phyloP scores from a whole-genome alignment of 2,113 vertebrate genomes.

The Machaerirhynchus nigripectus region DNA sequence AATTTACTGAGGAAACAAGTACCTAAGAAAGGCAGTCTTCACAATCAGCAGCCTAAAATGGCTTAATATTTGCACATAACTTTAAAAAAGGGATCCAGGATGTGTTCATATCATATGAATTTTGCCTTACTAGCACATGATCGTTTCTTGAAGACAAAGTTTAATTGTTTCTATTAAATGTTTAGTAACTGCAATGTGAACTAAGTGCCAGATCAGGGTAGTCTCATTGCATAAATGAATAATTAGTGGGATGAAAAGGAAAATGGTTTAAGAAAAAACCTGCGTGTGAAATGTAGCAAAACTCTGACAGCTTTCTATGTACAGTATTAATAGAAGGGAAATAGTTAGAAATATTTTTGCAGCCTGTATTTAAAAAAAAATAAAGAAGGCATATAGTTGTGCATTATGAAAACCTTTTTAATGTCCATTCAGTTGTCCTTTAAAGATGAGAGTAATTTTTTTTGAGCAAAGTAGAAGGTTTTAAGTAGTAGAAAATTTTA shows the following conservation, averaged over 20 bases:
- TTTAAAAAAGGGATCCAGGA: constrained; percentile 39
- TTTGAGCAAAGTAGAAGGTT: constrained; percentile 32
- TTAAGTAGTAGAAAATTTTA: constrained; percentile 20
- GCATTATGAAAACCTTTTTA: constrained; percentile 62
- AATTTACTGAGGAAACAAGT: constrained; percentile 8
- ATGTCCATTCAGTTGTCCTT: constrained; percentile 57
- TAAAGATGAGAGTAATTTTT: constrained; percentile 37
- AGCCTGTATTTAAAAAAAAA: constrained; percentile 64
- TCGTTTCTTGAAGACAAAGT: constrained; percentile 45
- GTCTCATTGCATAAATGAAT: constrained; percentile 49
- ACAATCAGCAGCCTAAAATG: constrained; percentile 40
- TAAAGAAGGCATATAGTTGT: constrained; percentile 46
- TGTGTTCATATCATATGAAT: constrained; percentile 57
- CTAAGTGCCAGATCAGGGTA: constrained; percentile 71
- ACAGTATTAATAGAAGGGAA: constrained; percentile 76
- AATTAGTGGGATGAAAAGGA: constrained; percentile 32
- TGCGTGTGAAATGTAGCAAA: constrained; percentile 74
- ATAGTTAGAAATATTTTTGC: constrained; percentile 81
- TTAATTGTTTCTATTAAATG: constrained; percentile 31
- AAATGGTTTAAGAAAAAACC: constrained; percentile 37
- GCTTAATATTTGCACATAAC: constrained; percentile 60
- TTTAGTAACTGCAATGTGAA: constrained; percentile 54
- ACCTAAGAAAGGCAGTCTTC: constrained; percentile 29
- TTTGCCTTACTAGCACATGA: constrained; percentile 77
- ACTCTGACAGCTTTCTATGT: constrained; percentile 76